Evolutionary conservation across 35 echinoderm and acorn worm genomes (phyloP).

Genomic region (Lytechinus variegatus): DNA sequence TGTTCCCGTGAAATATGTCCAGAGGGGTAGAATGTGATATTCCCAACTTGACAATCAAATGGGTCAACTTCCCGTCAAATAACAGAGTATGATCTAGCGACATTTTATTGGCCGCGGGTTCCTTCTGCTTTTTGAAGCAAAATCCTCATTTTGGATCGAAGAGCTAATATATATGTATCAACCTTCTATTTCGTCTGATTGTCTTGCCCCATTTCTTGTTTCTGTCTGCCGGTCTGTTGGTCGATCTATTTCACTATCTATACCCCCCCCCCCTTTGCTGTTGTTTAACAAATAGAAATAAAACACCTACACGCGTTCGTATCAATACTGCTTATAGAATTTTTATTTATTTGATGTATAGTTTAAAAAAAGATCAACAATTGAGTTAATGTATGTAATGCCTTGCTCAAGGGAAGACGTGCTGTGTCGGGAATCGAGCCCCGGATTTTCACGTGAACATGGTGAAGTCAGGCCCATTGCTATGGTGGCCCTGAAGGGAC

Average conservation of each 20-base stretch:
- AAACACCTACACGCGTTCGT: too few species aligned
- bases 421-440: too few species aligned
- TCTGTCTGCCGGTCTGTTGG: neutral
- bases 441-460: too few species aligned
- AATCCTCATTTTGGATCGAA: neutral
- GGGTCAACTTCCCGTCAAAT: neutral
- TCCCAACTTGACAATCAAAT: neutral
- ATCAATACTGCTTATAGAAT: too few species aligned
- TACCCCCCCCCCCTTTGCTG: neutral
- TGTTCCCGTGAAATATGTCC: neutral
- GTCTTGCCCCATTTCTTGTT: neutral
- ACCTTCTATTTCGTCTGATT: neutral
- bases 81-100: neutral
- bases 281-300: too few species aligned
- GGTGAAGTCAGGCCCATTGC: too few species aligned
- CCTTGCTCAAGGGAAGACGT: too few species aligned
- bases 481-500: too few species aligned
- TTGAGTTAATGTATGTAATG: too few species aligned
- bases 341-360: too few species aligned
- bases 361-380: too few species aligned
- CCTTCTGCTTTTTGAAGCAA: neutral
- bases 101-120: neutral
- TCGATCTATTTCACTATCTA: neutral
- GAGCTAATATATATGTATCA: neutral
- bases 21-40: neutral